phyloP scores from a whole-genome alignment of 1,140 invertebrate species.

The Macrotrachela quadricornifera region DNA sequence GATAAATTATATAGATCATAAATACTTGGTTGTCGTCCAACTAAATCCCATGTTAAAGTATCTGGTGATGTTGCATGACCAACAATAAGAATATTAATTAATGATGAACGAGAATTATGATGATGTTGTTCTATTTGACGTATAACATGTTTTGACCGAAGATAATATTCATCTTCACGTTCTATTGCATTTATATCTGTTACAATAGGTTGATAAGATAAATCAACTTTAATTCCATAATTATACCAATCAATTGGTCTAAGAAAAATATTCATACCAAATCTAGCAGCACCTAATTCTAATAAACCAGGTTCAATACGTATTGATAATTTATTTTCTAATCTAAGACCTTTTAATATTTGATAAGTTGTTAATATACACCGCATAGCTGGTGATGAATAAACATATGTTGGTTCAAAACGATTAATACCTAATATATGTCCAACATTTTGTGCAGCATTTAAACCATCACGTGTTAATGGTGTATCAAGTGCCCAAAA shows the following conservation, averaged over 20 bases:
- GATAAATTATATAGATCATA: too few species aligned
- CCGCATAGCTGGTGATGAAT: constrained; percentile 5
- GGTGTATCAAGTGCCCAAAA: constrained; percentile 8
- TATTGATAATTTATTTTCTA: constrained; percentile 3
- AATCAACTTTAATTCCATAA: constrained; percentile 5
- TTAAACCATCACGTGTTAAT: constrained; percentile 6
- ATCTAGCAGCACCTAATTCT: background rate
- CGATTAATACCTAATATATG: background rate
- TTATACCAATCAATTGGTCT: background rate
- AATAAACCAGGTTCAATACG: constrained; percentile 8
- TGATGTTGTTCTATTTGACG: too few species aligned
- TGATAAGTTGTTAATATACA: constrained; percentile 7
- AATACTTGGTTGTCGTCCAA: too few species aligned
- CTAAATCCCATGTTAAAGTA: too few species aligned
- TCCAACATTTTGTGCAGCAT: background rate
- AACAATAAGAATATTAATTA: too few species aligned
- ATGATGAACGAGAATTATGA: too few species aligned
- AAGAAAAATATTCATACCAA: too few species aligned
- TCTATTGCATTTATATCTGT: too few species aligned
- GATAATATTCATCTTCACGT: too few species aligned
- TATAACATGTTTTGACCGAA: too few species aligned
- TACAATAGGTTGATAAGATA: background rate
- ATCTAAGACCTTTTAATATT: constrained; percentile 8
- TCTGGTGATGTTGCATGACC: too few species aligned
- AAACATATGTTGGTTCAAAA: background rate